Evolutionary conservation across 2,113 vertebrate genomes (phyloP).

Genomic region (Clupea harengus): DNA sequence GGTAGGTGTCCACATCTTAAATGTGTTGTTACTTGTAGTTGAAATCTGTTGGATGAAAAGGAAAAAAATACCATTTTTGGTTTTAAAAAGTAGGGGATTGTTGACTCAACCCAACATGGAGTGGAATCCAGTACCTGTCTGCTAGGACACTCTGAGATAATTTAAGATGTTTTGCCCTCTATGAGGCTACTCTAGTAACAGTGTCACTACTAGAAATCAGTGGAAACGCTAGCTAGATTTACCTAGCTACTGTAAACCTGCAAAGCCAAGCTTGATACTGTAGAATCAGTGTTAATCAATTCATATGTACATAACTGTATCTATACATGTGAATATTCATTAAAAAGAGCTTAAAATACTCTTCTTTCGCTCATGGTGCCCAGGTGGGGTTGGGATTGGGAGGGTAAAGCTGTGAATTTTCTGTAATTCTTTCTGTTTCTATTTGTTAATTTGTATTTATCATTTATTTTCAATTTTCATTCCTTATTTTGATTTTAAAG

Average conservation of each 20-base stretch:
- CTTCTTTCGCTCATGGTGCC: conserved; percentile 41
- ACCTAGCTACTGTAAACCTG: conserved; percentile 63
- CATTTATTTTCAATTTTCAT: neutral
- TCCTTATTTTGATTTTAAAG: neutral
- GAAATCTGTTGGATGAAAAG: conserved; percentile 1
- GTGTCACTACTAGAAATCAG: conserved; percentile 59
- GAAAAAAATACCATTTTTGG: conserved; percentile 35
- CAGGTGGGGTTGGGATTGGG: neutral
- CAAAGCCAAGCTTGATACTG: conserved; percentile 51
- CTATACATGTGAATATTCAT: conserved; percentile 66
- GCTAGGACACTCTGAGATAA: conserved; percentile 49
- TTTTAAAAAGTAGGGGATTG: conserved; percentile 41
- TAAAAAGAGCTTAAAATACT: conserved; percentile 63
- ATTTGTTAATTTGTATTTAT: neutral
- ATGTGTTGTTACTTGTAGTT: conserved; percentile 46
- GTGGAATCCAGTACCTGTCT: conserved; percentile 46
- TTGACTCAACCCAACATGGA: conserved; percentile 26
- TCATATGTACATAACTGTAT: conserved; percentile 68
- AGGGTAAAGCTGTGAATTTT: neutral
- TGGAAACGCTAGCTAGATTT: conserved; percentile 65
- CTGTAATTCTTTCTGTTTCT: no score
- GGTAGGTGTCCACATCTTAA: conserved; percentile 46
- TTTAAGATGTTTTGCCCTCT: conserved; percentile 61
- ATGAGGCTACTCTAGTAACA: conserved; percentile 66
- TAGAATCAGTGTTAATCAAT: conserved; percentile 34